Evolutionary conservation across 2,797 vertebrate genomes (phyloP).

Genomic region (Macrochelys suwanniensis): DNA sequence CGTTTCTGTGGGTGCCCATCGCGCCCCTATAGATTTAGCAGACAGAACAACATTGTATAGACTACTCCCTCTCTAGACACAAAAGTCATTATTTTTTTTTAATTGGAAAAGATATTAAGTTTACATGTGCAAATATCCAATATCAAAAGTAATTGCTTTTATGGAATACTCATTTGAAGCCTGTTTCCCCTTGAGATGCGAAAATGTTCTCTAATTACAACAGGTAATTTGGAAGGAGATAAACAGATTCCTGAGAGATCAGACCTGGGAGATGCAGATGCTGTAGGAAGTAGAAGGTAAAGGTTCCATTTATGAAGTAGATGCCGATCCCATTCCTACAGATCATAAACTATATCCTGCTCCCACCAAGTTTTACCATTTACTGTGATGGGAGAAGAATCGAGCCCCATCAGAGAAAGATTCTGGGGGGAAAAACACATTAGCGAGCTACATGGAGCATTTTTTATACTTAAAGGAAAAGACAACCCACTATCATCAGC

Average conservation of each 20-base stretch:
- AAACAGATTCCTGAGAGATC: conserved; percentile 73
- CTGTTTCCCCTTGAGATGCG: conserved; percentile 63
- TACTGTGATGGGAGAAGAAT: neutral
- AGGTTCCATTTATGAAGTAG: neutral
- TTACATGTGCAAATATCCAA: conserved; percentile 68
- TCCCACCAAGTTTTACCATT: conserved; percentile 1
- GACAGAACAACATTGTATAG: neutral
- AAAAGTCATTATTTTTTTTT: conserved; percentile 67
- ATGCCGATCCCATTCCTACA: neutral
- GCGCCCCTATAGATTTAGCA: neutral
- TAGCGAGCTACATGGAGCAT: neutral
- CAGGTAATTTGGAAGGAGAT: conserved; percentile 71
- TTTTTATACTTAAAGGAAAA: neutral
- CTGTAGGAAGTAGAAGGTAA: neutral
- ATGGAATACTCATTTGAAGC: conserved; percentile 71
- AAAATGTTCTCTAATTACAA: conserved; percentile 74
- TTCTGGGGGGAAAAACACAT: neutral
- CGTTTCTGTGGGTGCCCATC: neutral
- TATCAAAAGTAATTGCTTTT: conserved; percentile 75
- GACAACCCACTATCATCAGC: fast-evolving
- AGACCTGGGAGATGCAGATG: conserved; percentile 13
- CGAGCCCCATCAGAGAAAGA: neutral
- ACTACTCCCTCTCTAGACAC: conserved; percentile 34
- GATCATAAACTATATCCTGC: neutral
- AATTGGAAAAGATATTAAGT: conserved; percentile 70